Evolutionary conservation across 1,140 invertebrate species (phyloP).

Genomic region (Papilio dardanus): DNA sequence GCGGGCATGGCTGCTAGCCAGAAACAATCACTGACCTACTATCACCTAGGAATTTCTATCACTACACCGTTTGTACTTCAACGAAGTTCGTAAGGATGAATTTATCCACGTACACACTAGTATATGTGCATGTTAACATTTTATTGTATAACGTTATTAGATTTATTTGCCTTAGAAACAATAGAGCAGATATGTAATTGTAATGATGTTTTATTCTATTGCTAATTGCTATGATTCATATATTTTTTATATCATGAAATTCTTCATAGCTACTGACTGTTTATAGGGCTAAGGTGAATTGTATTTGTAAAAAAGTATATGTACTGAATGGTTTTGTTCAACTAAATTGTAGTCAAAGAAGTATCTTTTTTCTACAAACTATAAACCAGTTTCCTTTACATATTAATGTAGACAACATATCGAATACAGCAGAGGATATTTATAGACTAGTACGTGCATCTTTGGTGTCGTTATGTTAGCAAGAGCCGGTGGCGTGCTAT

Average conservation of each 20-base stretch:
- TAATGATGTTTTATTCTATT: background rate
- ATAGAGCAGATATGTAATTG: slow-evolving; percentile 11
- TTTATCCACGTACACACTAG: background rate
- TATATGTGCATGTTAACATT: background rate
- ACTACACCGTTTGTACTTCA: slow-evolving; percentile 30
- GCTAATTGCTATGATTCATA: background rate
- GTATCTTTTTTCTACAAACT: background rate
- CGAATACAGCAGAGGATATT: slow-evolving; percentile 27
- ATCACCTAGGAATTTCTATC: slow-evolving; percentile 53
- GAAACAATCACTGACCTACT: slow-evolving; percentile 65
- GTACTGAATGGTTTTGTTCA: background rate
- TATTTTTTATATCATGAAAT: slow-evolving; percentile 2
- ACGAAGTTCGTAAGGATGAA: background rate
- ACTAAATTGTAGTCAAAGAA: background rate
- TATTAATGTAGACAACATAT: slow-evolving; percentile 13
- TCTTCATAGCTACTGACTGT: background rate
- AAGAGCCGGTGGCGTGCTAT: slow-evolving; percentile 55
- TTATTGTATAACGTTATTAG: background rate
- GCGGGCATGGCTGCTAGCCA: slow-evolving; percentile 63
- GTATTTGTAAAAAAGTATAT: background rate
- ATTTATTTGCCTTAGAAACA: slow-evolving; percentile 12
- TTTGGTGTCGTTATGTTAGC: slow-evolving; percentile 37
- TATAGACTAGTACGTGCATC: slow-evolving; percentile 36
- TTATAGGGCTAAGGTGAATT: background rate
- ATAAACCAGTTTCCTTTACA: background rate